Base-by-base conservation (phyloP, 2,797 vertebrate genomes). In the Atherinosoma microstoma region DNA sequence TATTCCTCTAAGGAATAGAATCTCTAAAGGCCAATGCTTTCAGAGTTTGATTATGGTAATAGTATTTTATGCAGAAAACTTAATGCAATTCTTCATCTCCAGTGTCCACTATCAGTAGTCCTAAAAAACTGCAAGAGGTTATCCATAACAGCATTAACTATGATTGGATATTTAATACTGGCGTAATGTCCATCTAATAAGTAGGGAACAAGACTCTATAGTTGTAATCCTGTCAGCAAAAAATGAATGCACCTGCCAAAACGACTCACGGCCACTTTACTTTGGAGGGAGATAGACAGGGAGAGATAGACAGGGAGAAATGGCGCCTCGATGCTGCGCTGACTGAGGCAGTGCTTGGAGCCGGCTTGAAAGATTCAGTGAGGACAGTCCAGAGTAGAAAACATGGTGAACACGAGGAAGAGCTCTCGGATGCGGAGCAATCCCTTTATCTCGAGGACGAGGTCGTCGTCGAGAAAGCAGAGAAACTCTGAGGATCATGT, bases 351-450 rank as follows among this genome's bases (percentile, higher is more conserved):
- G 92, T 91, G 91, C 89, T 90, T 83, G 84, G 91, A 92, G 89
- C 91, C 92, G 90, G 87, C 78, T 60, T 80, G 88, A 91, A 82
- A 91, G 87, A 91, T 84, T 80, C 79, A 70, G 75, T 76, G 63
- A 89, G 84, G 89, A 85, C 63, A 80, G 67, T 89, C 57, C 72
- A 76, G 82, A 79, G 79, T 67, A 66, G 67, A 51, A 89, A 94
- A 87, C 94, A 98, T 99, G 97, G 97, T 97, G 95, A 97, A 97
- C 93, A 98, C 97, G 73, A 95, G 96, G 90, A 96, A 96, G 91
- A 96, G 95, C 94, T 94, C 96, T 9, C 92, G 94, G 90, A 87
- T 81, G 10, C 20, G 89, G 53, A 86, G 56, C 79, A 87, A 88
- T 16, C 89, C 90, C 51, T 95, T 93, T 89, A 95, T 96, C 90